Conservation (phyloP, 2,888 invertebrate genomes). For the Archips crataeganus region DNA sequence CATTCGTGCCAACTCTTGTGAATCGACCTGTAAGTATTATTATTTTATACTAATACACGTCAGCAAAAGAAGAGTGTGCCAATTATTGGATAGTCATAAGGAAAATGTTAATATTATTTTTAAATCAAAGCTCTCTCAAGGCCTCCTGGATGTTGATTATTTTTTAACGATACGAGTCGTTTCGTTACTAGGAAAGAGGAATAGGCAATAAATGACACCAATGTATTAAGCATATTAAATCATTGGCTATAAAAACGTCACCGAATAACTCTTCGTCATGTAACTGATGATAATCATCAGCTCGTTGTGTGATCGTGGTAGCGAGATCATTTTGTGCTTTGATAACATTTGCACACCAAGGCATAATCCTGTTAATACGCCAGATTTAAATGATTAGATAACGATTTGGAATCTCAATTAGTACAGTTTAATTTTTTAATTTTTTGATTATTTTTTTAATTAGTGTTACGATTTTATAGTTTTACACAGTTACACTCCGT, state of each 20-base stretch:
- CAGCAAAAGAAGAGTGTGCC: too few species aligned
- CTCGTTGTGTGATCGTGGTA: constrained; percentile 20
- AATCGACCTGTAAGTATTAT: too few species aligned
- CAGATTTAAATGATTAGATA: constrained; percentile 31
- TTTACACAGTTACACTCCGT: too few species aligned
- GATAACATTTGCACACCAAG: constrained; percentile 21
- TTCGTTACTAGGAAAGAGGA: background rate
- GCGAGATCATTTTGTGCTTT: constrained; percentile 19
- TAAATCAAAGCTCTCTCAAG: too few species aligned
- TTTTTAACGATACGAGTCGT: too few species aligned
- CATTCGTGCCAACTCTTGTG: too few species aligned
- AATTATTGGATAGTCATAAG: too few species aligned
- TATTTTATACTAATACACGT: too few species aligned
- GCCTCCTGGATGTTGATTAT: too few species aligned
- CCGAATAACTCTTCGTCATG: background rate
- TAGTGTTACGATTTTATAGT: background rate
- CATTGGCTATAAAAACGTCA: background rate
- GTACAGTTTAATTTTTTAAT: constrained; percentile 1
- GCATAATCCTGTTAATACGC: constrained; percentile 7
- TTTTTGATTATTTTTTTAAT: too few species aligned
- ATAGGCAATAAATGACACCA: background rate
- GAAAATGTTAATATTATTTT: too few species aligned
- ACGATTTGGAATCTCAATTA: constrained; percentile 11
- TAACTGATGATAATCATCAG: constrained; percentile 29
- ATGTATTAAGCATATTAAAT: background rate